phyloP scores from a whole-genome alignment of 2,113 vertebrate genomes.

The Stegastes partitus region DNA sequence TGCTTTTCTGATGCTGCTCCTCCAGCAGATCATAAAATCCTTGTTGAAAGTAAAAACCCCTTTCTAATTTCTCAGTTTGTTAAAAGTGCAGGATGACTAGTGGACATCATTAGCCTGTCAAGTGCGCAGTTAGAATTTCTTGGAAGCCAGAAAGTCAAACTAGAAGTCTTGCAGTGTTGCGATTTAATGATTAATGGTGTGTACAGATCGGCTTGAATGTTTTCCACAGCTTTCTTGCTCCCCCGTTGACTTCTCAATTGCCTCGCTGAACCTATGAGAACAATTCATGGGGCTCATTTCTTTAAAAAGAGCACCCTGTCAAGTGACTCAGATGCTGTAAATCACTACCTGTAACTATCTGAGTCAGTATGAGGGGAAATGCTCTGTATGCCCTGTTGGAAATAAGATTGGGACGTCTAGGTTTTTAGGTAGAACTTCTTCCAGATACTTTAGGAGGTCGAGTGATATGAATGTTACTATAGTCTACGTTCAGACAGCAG shows the following conservation, averaged over 20 bases:
- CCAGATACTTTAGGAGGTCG: background rate
- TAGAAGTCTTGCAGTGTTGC: constrained; percentile 27
- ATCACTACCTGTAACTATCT: constrained; percentile 31
- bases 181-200: constrained; percentile 53
- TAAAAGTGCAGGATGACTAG: constrained; percentile 13
- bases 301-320: constrained; percentile 38
- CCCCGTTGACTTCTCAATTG: constrained; percentile 51
- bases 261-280: constrained; percentile 51
- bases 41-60: constrained; percentile 6
- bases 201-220: constrained; percentile 50
- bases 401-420: constrained; percentile 1
- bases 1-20: background rate
- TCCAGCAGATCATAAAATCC: constrained; percentile 12
- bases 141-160: constrained; percentile 38
- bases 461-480: too few species aligned
- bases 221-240: constrained; percentile 61
- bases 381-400: background rate
- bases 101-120: constrained; percentile 10
- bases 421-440: background rate
- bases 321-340: constrained; percentile 40
- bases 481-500: too few species aligned
- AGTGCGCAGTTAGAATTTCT: constrained; percentile 15
- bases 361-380: constrained; percentile 29
- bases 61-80: background rate
- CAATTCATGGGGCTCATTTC: constrained; percentile 37